Evolutionary conservation across 2,113 vertebrate species (phyloP).

Genomic region (Macquaria ambigua): DNA sequence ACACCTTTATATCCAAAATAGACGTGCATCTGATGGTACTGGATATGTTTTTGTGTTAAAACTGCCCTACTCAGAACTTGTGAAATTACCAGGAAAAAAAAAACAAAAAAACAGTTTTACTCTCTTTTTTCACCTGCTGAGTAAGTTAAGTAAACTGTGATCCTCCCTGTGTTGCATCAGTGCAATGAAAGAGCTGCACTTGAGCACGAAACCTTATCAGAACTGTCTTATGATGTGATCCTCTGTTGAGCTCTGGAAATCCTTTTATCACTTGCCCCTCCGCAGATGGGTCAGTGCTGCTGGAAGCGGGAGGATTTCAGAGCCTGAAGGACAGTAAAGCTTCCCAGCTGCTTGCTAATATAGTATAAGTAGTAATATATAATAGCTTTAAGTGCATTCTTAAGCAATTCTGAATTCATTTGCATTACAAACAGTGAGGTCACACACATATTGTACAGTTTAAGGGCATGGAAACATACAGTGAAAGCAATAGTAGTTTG

Average conservation of each 20-base stretch:
- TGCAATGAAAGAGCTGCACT: constrained; percentile 31
- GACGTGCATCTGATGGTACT: background rate
- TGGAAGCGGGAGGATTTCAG: constrained; percentile 9
- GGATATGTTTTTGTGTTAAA: background rate
- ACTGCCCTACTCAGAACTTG: background rate
- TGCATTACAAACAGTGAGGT: background rate
- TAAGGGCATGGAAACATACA: background rate
- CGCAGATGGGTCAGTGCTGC: constrained; percentile 39
- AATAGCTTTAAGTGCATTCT: background rate
- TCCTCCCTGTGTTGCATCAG: constrained; percentile 20
- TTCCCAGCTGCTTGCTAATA: constrained; percentile 6
- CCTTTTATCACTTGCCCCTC: constrained; percentile 46
- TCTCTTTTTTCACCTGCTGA: background rate
- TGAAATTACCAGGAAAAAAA: background rate
- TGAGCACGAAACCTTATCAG: constrained; percentile 53
- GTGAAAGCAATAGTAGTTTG: background rate
- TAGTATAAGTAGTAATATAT: too few relatives aligned
- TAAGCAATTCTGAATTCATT: background rate
- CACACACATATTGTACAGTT: background rate
- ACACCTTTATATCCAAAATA: background rate
- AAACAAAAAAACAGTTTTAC: background rate
- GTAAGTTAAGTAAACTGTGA: constrained; percentile 26
- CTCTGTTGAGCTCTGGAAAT: constrained; percentile 59
- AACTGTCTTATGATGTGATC: constrained; percentile 63
- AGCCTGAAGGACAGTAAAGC: background rate